A percentile compares a stretch with the other conserved stretches of the same genome.
phyloP scores from a whole-genome alignment of 2,888 invertebrate species.

The Sarcophaga carnaria region DNA sequence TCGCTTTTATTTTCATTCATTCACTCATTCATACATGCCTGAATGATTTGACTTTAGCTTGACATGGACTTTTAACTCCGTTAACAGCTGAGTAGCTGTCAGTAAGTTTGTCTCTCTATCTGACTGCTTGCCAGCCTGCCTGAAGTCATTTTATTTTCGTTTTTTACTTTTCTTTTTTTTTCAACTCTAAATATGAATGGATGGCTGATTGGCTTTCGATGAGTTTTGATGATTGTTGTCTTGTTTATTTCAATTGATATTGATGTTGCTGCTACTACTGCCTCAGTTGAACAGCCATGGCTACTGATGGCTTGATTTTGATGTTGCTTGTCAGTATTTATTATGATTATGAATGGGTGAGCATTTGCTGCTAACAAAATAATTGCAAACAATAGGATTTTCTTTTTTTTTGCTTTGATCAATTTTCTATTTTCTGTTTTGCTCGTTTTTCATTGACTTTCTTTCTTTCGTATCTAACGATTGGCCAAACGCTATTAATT shows the following conservation, averaged over 20 bases:
- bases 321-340: conserved; percentile 52
- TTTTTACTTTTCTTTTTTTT: neutral
- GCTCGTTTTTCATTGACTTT: neutral
- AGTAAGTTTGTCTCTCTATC: neutral
- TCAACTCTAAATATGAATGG: conserved; percentile 29
- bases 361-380: conserved; percentile 65
- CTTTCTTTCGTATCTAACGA: conserved; percentile 56
- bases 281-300: neutral
- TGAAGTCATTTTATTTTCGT: neutral
- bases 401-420: neutral
- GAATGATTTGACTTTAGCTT: conserved; percentile 46
- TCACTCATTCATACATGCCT: conserved; percentile 18
- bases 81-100: conserved; percentile 40
- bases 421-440: conserved; percentile 3
- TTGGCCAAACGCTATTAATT: conserved; percentile 62
- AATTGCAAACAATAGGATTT: conserved; percentile 58
- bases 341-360: conserved; percentile 66
- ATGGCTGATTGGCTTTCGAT: conserved; percentile 51
- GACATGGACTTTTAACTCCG: conserved; percentile 29
- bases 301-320: conserved; percentile 38
- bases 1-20: conserved; percentile 21
- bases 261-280: conserved; percentile 27
- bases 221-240: conserved; percentile 56
- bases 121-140: neutral
- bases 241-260: conserved; percentile 53